These are phyloP conservation scores for Xestia xanthographa DNA, from an alignment of 2,888 invertebrate species.

Conservation along the genomic window DNA sequence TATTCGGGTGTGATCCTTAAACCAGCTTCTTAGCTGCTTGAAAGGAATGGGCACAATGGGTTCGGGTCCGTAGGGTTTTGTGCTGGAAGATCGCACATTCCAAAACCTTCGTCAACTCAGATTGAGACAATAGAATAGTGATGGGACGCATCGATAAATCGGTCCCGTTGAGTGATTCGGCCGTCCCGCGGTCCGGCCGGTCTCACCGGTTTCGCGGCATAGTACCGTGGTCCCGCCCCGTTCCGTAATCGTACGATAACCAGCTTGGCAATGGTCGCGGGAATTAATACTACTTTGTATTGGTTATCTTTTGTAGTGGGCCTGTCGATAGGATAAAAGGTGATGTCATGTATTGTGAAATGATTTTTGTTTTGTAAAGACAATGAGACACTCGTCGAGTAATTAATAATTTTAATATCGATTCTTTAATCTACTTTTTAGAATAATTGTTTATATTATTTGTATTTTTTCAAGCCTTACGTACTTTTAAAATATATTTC, in stretches of 20 bases:
- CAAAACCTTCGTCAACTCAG: conserved; percentile 40
- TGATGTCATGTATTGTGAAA: conserved; percentile 36
- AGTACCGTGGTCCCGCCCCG: conserved; percentile 54
- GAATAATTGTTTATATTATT: too few relatives aligned
- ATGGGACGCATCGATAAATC: conserved; percentile 80
- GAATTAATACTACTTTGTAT: conserved; percentile 56
- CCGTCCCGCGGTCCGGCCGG: conserved; percentile 65
- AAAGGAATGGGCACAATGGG: too few relatives aligned
- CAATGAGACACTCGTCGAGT: not conserved
- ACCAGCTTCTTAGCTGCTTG: too few relatives aligned
- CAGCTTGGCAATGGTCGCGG: conserved; percentile 49
- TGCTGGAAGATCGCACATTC: conserved; percentile 60
- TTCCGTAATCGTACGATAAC: conserved; percentile 62
- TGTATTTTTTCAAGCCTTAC: too few relatives aligned
- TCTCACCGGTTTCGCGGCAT: conserved; percentile 69
- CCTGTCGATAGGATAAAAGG: conserved; percentile 20
- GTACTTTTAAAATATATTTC: not conserved
- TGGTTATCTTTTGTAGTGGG: conserved; percentile 37
- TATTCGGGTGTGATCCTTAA: too few relatives aligned
- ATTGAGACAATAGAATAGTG: conserved; percentile 82
- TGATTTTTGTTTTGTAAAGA: conserved; percentile 6
- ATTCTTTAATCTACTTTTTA: not conserved
- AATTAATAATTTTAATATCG: not conserved
- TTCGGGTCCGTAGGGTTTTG: too few relatives aligned
- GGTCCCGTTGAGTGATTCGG: conserved; percentile 80